Percentiles rank a stretch among this genome's conserved stretches.
Evolutionary conservation across 2,797 vertebrate genomes (phyloP).

Genomic region (Sebastes vulpes): DNA sequence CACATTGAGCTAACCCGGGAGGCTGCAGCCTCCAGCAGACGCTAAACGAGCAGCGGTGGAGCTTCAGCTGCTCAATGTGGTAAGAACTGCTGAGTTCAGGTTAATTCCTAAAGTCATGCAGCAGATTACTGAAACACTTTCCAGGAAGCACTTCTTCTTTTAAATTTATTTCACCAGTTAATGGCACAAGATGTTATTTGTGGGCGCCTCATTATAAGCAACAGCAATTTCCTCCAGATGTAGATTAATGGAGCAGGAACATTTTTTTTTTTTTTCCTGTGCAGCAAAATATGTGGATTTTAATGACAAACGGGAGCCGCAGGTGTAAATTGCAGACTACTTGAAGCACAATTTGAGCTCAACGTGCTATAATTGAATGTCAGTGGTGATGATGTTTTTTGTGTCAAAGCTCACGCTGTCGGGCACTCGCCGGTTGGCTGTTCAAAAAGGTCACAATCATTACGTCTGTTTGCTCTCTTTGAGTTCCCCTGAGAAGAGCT

Average conservation of each 20-base stretch:
- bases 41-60: neutral
- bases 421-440: constrained; percentile 1
- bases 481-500: neutral
- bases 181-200: constrained; percentile 9
- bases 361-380: constrained; percentile 8
- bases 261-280: neutral
- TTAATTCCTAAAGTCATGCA: neutral
- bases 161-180: neutral
- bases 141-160: neutral
- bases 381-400: constrained; percentile 1
- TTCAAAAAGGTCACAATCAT: constrained; percentile 38
- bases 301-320: neutral
- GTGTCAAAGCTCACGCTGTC: constrained; percentile 10
- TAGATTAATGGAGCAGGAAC: constrained; percentile 25
- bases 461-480: neutral
- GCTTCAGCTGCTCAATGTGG: neutral
- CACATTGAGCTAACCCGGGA: neutral
- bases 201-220: constrained; percentile 18
- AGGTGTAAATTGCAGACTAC: constrained; percentile 15
- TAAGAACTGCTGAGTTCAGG: constrained; percentile 10
- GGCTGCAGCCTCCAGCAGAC: neutral
- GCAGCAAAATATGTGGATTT: constrained; percentile 1
- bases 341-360: constrained; percentile 26
- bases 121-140: constrained; percentile 6
- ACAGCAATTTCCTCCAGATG: constrained; percentile 41